Base-by-base conservation (phyloP, 1,140 invertebrate species). In the Sitobion miscanthi region DNA sequence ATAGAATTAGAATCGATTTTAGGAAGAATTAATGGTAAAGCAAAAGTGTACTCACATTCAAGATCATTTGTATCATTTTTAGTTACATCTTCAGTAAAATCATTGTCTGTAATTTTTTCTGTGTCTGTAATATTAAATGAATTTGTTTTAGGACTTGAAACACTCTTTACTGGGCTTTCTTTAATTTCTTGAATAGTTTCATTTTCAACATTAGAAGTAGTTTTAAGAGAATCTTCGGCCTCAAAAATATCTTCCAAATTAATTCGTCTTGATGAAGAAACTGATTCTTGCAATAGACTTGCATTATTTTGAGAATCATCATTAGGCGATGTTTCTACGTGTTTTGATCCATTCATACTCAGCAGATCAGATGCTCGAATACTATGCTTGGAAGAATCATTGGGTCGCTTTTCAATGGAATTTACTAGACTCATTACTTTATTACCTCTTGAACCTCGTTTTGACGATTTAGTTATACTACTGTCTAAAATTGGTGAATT, bases 371-470 rank as follows among this genome's bases (percentile, higher is more conserved):
- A 93, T 54, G 91, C 91, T 86, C 82, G 77, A 14, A 93, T 42
- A 45, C 49, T 85, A 54, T 86, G 91, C 7, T 52, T 93, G 17
- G 91, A 14, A 54, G n/a, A 42, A 45, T 85, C 91, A 57, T 57
- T 54, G 14, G n/a, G 20, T 45, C 91, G 91, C 57, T 93, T 93
- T 42, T 93, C 91, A 57, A 93, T 42, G 1, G 91, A 93, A 57
- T 54, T 93, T 11, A 93, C 47, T 42, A 93, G 91, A 86, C 91
- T 93, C 91, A 93, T 86, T 30, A 93, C 91, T 54, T 85, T 83
- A 23, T 93, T 93, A 7, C 91, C 91, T 93, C 91, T 93, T n/a
- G 91, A 93, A n/a, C 91, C 82, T 21, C 77, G 47, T 93, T 86
- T 93, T 30, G 82, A 54, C 21, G 91, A 93, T 45, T 85, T 92